Conservation (phyloP, 2,797 vertebrate genomes). For the Sebastes reedi region DNA sequence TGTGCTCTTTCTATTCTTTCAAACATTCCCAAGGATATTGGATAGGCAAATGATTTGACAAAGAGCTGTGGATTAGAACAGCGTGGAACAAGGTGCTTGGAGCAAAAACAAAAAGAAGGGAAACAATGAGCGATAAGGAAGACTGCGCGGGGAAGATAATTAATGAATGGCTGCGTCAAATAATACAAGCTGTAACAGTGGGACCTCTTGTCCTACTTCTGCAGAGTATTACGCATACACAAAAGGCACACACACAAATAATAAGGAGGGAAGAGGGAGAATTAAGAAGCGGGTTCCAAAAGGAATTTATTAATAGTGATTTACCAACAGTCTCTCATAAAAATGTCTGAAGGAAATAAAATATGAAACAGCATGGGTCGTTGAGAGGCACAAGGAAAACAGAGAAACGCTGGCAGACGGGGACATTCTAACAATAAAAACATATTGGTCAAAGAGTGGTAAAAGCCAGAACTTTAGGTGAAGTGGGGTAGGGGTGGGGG, state of each 20-base stretch:
- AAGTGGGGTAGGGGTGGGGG: background rate
- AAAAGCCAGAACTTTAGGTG: constrained; percentile 7
- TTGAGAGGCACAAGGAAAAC: constrained; percentile 34
- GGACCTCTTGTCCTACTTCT: constrained; percentile 74
- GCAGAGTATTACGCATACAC: constrained; percentile 34
- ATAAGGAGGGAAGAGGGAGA: constrained; percentile 14
- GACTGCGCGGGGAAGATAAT: constrained; percentile 71
- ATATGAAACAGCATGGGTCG: constrained; percentile 33
- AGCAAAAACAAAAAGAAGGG: constrained; percentile 57
- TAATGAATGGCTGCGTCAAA: constrained; percentile 73
- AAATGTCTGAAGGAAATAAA: constrained; percentile 49
- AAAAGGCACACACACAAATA: constrained; percentile 12
- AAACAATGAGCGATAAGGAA: constrained; percentile 75
- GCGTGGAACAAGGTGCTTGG: constrained; percentile 68
- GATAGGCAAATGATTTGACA: constrained; percentile 63
- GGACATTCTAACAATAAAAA: constrained; percentile 16
- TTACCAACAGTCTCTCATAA: constrained; percentile 47
- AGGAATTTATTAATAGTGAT: constrained; percentile 52
- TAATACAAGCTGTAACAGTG: constrained; percentile 71
- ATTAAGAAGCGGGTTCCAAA: constrained; percentile 44
- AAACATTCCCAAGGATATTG: constrained; percentile 62
- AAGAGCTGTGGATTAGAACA: constrained; percentile 68
- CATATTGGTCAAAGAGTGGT: background rate
- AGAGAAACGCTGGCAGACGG: constrained; percentile 25
- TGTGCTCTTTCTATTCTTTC: constrained; percentile 20